phyloP scores from a whole-genome alignment of 2,888 invertebrate species.

The Acanthosepion esculentum region DNA sequence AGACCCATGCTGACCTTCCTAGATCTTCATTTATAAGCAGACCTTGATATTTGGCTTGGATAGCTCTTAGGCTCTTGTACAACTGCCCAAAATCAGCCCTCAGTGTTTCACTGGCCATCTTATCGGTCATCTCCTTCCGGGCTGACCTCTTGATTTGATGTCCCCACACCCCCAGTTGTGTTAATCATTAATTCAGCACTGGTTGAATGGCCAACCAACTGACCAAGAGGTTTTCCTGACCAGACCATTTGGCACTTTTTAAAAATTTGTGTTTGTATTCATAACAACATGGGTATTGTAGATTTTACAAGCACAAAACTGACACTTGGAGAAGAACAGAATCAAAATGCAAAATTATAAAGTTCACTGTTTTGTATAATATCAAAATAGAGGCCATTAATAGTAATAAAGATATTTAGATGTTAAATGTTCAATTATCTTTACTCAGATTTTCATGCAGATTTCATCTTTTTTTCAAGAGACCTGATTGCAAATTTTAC shows the following conservation, averaged over 20 bases:
- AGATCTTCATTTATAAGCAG: constrained; percentile 33
- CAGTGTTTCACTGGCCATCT: background rate
- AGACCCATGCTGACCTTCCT: background rate
- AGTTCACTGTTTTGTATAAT: no score
- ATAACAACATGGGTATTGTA: background rate
- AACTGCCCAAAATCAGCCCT: background rate
- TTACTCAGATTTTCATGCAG: no score
- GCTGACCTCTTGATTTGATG: constrained; percentile 33
- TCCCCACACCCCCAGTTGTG: constrained; percentile 33
- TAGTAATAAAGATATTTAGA: no score
- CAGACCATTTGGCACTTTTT: background rate
- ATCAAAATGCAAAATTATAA: background rate
- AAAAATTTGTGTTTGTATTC: background rate
- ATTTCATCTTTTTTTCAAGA: no score
- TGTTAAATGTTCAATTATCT: no score
- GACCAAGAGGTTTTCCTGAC: background rate
- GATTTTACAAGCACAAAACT: background rate
- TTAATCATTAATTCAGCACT: background rate
- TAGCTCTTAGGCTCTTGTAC: constrained; percentile 33
- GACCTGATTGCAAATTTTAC: no score
- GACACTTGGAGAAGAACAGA: background rate
- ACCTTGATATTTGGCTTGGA: background rate
- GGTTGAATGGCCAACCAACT: background rate
- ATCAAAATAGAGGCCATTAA: no score
- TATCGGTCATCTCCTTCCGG: constrained; percentile 33